phyloP scores from a whole-genome alignment of 2,113 vertebrate genomes.

The Microtus richardsoni region DNA sequence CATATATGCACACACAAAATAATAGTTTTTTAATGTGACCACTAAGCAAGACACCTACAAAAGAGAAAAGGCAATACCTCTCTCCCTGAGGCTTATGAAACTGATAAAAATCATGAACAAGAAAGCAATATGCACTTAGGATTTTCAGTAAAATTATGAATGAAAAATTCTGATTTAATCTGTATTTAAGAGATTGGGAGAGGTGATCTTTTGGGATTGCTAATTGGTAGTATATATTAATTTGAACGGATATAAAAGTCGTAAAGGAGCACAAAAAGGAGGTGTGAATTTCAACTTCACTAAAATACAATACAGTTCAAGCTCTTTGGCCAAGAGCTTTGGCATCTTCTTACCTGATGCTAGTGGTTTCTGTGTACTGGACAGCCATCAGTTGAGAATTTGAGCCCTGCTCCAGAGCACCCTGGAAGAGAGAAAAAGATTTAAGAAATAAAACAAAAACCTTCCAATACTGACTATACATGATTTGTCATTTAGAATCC shows the following conservation, averaged over 20 bases:
- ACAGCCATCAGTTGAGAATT: conserved; percentile 91
- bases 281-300: background rate
- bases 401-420: conserved; percentile 85
- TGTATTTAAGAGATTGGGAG: background rate
- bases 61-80: background rate
- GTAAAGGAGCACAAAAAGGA: background rate
- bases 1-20: background rate
- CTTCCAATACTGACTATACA: background rate
- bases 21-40: background rate
- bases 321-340: background rate
- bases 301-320: conserved; percentile 3
- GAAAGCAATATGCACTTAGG: background rate
- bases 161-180: background rate
- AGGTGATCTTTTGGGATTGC: background rate
- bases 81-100: background rate
- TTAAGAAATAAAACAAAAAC: background rate
- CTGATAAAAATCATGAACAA: background rate
- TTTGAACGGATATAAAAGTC: background rate
- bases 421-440: conserved; percentile 83
- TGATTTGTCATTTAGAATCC: background rate
- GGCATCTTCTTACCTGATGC: conserved; percentile 88
- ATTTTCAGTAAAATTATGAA: background rate
- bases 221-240: background rate
- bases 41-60: background rate
- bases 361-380: conserved; percentile 91